Evolutionary conservation across 1,140 invertebrate genomes (phyloP), one percentile per base, ranked within the genome.

Genomic region (Drosophila pachea): DNA sequence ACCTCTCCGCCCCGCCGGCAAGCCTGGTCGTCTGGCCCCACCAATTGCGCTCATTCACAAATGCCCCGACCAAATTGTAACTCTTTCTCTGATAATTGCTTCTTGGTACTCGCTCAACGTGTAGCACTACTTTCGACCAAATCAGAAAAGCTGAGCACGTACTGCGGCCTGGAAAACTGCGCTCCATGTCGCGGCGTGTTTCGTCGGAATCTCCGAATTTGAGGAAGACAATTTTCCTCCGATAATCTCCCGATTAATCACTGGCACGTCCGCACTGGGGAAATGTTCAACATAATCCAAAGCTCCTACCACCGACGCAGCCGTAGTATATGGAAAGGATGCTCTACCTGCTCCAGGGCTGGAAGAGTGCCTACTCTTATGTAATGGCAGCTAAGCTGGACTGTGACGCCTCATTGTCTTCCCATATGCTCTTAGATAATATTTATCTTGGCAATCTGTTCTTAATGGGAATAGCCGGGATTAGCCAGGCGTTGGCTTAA

Each of bases 51-150:
- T 84, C 76, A 83, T 68, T 65, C 12, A 14, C 40, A 14, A 83
- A 69, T 60, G 69, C 63, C 56, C 35, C 40, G 54, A 36, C 55
- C 53, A 53, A 75, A 78, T 63, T 61, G 75, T 74, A 82, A 84
- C 78, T 82, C 72, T 78, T 84, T 82, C 60, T 60, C 38, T 60
- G 61, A 70, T 55, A 68, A 75, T 53, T 45, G 50, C 12, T 82
- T 82, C 78, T 66, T 4, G 45, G 79, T 84, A 82, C 45, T 73
- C 52, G n/a, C 50, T 32, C 63, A 40, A 78, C 78, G 79, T 82
- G 78, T 65, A 73, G 62, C 78, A 75, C 50, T 73, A 73, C 61
- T 75, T 68, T 66, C 68, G 40, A 48, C 42, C 38, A 62, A 40
- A 61, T 43, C n/a, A n/a, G n/a, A 29, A 56, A 32, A 43, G 31